phyloP scores from a whole-genome alignment of 2,113 vertebrate genomes.

The Oryzias melastigma region DNA sequence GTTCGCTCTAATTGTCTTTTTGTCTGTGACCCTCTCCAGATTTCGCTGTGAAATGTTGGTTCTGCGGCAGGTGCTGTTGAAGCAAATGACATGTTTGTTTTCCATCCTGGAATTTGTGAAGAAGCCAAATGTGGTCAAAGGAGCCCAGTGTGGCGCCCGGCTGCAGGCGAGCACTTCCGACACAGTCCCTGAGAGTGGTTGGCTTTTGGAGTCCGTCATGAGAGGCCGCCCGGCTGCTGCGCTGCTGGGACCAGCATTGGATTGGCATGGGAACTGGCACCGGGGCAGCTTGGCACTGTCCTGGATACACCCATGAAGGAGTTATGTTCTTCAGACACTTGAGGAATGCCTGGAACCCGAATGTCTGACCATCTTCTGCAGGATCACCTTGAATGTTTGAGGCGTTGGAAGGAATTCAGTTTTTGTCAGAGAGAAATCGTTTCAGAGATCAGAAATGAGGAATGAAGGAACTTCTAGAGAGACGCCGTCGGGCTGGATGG shows the following conservation, averaged over 20 bases:
- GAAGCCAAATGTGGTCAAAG: constrained; percentile 48
- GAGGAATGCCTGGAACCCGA: constrained; percentile 62
- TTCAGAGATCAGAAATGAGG: constrained; percentile 42
- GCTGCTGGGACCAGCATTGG: constrained; percentile 40
- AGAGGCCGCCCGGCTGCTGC: constrained; percentile 14
- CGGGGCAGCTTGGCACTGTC: constrained; percentile 46
- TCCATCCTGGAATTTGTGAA: constrained; percentile 14
- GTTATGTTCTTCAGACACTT: constrained; percentile 62
- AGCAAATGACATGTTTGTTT: constrained; percentile 29
- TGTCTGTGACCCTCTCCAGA: too few relatives aligned
- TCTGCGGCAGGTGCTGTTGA: neutral
- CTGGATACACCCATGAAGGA: constrained; percentile 50
- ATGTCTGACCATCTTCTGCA: constrained; percentile 31
- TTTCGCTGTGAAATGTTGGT: too few relatives aligned
- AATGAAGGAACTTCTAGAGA: constrained; percentile 35
- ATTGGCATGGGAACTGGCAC: constrained; percentile 73
- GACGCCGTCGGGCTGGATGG: constrained; percentile 4
- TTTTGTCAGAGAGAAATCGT: constrained; percentile 11
- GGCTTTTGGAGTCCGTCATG: constrained; percentile 37
- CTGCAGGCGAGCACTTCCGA: constrained; percentile 40
- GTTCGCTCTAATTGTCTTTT: too few relatives aligned
- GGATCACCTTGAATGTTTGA: constrained; percentile 34
- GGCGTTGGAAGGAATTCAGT: constrained; percentile 20
- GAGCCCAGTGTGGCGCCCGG: constrained; percentile 36
- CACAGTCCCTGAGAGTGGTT: constrained; percentile 29